Conservation (phyloP, 2,888 invertebrate genomes). For the Corythucha ciliata region DNA sequence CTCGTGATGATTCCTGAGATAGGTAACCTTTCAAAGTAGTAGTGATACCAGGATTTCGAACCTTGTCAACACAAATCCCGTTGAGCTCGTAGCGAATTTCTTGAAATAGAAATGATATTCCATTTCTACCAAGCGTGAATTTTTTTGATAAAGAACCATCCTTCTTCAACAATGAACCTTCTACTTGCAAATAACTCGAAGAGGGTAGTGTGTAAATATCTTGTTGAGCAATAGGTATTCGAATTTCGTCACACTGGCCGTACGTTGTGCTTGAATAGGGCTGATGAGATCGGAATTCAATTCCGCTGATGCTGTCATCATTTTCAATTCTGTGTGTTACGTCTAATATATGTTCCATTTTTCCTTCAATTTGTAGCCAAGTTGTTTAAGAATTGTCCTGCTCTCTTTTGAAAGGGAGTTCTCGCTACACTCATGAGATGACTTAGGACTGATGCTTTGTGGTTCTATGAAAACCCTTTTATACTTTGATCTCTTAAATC, state of each 20-base stretch:
- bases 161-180: conserved; percentile 21
- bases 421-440: no score
- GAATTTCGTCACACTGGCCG: conserved; percentile 39
- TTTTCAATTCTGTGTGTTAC: no score
- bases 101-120: conserved; percentile 21
- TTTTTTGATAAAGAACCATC: background rate
- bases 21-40: conserved; percentile 20
- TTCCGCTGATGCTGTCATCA: conserved; percentile 18
- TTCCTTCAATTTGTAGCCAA: no score
- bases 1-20: background rate
- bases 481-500: no score
- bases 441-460: no score
- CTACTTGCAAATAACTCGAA: conserved; percentile 33
- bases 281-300: conserved; percentile 33
- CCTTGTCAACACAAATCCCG: conserved; percentile 22
- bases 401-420: no score
- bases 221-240: conserved; percentile 38
- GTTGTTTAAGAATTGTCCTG: no score
- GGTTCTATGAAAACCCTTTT: no score
- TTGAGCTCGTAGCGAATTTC: conserved; percentile 21
- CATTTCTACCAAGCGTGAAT: conserved; percentile 19
- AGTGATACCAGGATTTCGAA: conserved; percentile 19
- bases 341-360: no score
- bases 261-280: conserved; percentile 35
- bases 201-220: conserved; percentile 37